Evolutionary conservation across 2,888 invertebrate genomes (phyloP).

Genomic region (Chrysolina americana): DNA sequence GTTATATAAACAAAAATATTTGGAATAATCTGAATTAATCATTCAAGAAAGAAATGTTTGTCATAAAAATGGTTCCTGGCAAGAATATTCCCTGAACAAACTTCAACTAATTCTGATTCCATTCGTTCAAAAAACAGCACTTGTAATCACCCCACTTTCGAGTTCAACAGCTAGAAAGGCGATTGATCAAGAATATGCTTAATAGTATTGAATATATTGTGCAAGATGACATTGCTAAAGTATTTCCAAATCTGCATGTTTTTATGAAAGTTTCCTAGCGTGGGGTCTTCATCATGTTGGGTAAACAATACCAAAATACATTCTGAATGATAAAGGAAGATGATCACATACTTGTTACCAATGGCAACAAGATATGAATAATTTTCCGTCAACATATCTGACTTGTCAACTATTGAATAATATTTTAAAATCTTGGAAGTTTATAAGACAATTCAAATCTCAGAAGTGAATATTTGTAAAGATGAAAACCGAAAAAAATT

Average conservation of each 20-base stretch:
- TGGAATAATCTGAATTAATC: no score
- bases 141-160: not conserved
- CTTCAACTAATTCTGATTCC: no score
- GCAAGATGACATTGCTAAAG: not conserved
- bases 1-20: no score
- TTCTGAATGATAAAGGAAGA: not conserved
- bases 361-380: not conserved
- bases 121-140: not conserved
- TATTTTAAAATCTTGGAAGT: not conserved
- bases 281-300: not conserved
- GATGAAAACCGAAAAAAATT: no score
- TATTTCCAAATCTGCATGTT: not conserved
- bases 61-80: no score
- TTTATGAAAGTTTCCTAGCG: not conserved
- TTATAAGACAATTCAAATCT: not conserved
- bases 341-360: constrained; percentile 2
- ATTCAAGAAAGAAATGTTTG: no score
- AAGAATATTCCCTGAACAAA: no score
- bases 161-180: not conserved
- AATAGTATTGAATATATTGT: not conserved
- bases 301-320: not conserved
- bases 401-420: not conserved
- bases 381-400: not conserved
- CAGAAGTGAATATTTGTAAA: no score
- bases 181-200: not conserved